These are phyloP conservation scores for Chrysolina haemoptera DNA, from an alignment of 2,888 invertebrate species.

Conservation along the genomic window DNA sequence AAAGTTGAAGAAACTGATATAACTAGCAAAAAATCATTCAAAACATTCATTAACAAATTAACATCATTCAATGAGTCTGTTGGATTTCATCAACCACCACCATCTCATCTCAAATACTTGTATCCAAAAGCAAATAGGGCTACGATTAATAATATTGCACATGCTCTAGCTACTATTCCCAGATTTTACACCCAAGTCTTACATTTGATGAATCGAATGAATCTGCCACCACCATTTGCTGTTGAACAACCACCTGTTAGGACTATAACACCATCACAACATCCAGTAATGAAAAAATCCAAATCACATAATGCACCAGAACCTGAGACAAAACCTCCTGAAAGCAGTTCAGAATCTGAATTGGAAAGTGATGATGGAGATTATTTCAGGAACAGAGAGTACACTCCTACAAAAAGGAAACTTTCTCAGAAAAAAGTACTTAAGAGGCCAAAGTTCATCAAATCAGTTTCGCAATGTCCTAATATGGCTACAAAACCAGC, in stretches of 20 bases:
- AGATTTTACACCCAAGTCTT: constrained; percentile 88
- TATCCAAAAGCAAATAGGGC: constrained; percentile 85
- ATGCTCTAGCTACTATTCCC: constrained; percentile 82
- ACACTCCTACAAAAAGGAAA: constrained; percentile 71
- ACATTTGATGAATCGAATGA: constrained; percentile 97
- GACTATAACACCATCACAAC: constrained; percentile 64
- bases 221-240: constrained; percentile 87
- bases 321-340: constrained; percentile 61
- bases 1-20: constrained; percentile 67
- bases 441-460: constrained; percentile 75
- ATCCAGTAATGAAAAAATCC: constrained; percentile 59
- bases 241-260: constrained; percentile 63
- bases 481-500: constrained; percentile 56
- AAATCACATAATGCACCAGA: constrained; percentile 60
- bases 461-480: constrained; percentile 57
- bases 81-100: constrained; percentile 83
- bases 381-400: constrained; percentile 62
- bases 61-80: constrained; percentile 75
- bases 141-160: constrained; percentile 84
- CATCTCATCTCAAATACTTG: constrained; percentile 81
- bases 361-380: constrained; percentile 75
- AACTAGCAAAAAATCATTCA: constrained; percentile 70
- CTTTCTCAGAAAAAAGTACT: constrained; percentile 68
- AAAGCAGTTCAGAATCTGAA: constrained; percentile 74
- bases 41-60: constrained; percentile 74